Evolutionary conservation across 2,888 invertebrate genomes (phyloP).

Genomic region (Shargacucullia verbasci): DNA sequence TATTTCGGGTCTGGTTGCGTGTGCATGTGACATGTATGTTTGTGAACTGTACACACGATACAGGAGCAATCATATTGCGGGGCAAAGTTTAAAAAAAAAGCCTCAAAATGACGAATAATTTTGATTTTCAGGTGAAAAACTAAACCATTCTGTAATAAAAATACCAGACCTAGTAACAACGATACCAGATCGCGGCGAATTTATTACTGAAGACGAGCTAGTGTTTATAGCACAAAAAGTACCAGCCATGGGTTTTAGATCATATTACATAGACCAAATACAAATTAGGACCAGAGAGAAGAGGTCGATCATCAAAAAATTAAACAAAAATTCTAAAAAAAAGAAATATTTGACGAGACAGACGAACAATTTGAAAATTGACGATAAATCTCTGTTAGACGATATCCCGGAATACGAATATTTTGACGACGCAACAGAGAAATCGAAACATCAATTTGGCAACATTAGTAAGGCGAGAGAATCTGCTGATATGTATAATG

Average conservation of each 20-base stretch:
- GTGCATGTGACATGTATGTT: too few relatives aligned
- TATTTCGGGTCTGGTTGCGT: too few relatives aligned
- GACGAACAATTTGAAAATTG: constrained; percentile 46
- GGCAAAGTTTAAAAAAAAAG: not conserved
- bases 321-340: constrained; percentile 56
- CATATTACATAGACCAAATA: constrained; percentile 85
- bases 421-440: constrained; percentile 46
- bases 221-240: constrained; percentile 91
- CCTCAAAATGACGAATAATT: too few relatives aligned
- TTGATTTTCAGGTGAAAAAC: constrained; percentile 74
- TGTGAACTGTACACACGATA: too few relatives aligned
- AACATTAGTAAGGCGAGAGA: constrained; percentile 14
- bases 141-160: constrained; percentile 90
- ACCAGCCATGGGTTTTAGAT: constrained; percentile 92
- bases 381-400: constrained; percentile 52
- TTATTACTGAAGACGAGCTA: constrained; percentile 86
- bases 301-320: constrained; percentile 64
- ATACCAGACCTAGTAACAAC: constrained; percentile 88
- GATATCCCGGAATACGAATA: constrained; percentile 52
- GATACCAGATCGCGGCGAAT: constrained; percentile 84
- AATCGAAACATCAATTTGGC: not conserved
- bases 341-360: constrained; percentile 66
- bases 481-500: constrained; percentile 15
- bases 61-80: too few relatives aligned
- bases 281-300: constrained; percentile 25